phyloP scores from a whole-genome alignment of 2,113 vertebrate species.

The Sinocyclocheilus anshuiensis region DNA sequence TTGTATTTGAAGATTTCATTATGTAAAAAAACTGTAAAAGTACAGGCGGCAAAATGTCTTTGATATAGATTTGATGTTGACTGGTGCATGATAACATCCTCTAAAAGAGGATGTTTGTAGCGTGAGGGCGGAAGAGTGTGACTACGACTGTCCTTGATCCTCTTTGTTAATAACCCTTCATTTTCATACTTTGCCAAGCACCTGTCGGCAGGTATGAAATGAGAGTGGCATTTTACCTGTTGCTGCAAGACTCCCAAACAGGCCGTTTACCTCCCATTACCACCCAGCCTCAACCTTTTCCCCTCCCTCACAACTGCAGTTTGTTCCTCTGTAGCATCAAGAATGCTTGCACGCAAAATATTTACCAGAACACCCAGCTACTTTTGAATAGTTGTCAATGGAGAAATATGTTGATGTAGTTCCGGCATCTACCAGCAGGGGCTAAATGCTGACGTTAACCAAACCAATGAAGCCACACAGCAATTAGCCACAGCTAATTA shows the following conservation, averaged over 20 bases:
- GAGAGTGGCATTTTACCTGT: constrained; percentile 49
- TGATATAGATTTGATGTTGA: background rate
- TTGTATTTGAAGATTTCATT: background rate
- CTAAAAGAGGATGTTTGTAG: background rate
- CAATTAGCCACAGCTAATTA: constrained; percentile 1
- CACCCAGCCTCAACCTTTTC: background rate
- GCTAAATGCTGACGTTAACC: background rate
- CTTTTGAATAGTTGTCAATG: background rate
- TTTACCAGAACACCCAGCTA: background rate
- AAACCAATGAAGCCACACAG: background rate
- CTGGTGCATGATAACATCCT: constrained; percentile 8
- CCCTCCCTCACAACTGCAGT: background rate
- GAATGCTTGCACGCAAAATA: background rate
- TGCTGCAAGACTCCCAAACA: constrained; percentile 24
- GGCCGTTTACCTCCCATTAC: background rate
- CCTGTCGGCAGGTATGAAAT: constrained; percentile 76
- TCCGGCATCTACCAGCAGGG: background rate
- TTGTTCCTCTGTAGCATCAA: background rate
- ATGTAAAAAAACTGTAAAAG: background rate
- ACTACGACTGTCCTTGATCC: constrained; percentile 68
- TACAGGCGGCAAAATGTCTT: background rate
- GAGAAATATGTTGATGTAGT: background rate
- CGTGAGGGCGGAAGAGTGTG: background rate
- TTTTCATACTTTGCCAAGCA: constrained; percentile 69
- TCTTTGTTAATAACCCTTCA: constrained; percentile 61